A percentile compares a stretch with the other conserved stretches of the same genome.
phyloP scores from a whole-genome alignment of 2,888 invertebrate species.

The Hofmannophila pseudospretella region DNA sequence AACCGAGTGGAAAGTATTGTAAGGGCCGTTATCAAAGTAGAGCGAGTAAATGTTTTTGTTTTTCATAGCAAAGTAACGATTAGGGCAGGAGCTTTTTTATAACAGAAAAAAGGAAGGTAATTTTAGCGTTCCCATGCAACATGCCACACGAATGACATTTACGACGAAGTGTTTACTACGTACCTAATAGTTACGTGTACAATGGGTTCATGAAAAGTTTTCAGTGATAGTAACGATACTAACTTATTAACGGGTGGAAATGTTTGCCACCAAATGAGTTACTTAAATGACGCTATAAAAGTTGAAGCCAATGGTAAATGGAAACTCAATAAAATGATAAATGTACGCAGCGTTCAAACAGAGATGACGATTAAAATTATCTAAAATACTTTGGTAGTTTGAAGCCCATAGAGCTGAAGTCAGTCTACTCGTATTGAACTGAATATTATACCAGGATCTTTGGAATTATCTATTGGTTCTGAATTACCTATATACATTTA shows the following conservation, averaged over 20 bases:
- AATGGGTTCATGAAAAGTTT: constrained; percentile 8
- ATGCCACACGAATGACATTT: constrained; percentile 2
- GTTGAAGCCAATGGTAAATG: no score
- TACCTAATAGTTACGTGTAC: background rate
- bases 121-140: constrained; percentile 3
- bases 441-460: no score
- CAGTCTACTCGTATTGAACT: no score
- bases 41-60: constrained; percentile 20
- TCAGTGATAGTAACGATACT: constrained; percentile 1
- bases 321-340: no score
- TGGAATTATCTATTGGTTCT: no score
- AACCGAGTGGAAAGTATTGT: constrained; percentile 39
- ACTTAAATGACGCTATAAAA: constrained; percentile 2
- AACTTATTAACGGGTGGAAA: constrained; percentile 4
- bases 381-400: no score
- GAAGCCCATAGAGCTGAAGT: no score
- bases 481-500: no score
- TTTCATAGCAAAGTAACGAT: background rate
- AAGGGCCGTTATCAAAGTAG: constrained; percentile 41
- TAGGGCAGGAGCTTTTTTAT: constrained; percentile 2
- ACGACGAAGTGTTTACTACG: constrained; percentile 4
- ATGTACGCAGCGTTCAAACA: no score
- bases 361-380: no score
- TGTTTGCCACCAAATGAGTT: constrained; percentile 1
- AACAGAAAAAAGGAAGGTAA: constrained; percentile 5